These are phyloP conservation scores for Paradoxurus hermaphroditus DNA, from an alignment of 2,113 vertebrate species.

Conservation along the genomic window DNA sequence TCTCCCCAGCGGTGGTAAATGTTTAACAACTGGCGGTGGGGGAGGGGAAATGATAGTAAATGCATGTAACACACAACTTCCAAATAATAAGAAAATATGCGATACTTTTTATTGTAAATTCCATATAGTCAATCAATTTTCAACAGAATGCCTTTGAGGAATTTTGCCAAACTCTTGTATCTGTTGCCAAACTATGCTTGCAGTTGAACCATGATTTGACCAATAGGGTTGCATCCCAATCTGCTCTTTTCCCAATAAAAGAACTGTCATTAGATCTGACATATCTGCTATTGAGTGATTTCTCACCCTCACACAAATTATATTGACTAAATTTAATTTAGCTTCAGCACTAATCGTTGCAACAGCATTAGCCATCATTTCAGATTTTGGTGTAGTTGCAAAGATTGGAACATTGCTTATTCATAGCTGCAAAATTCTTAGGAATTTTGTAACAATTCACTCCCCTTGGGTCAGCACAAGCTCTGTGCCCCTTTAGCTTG, in stretches of 20 bases:
- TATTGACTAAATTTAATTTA: not conserved
- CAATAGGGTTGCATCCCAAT: not conserved
- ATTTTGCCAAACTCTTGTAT: constrained; percentile 3
- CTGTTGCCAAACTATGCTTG: not conserved
- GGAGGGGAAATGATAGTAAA: not conserved
- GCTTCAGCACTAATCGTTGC: not conserved
- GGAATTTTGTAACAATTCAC: not conserved
- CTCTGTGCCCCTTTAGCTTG: not conserved
- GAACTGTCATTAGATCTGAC: not conserved
- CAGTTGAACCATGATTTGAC: not conserved
- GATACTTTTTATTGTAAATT: not conserved
- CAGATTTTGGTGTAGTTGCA: not conserved
- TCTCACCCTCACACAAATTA: not conserved
- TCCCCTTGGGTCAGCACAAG: not conserved
- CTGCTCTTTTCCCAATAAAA: not conserved
- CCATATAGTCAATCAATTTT: not conserved
- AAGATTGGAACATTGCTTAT: not conserved
- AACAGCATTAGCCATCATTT: not conserved
- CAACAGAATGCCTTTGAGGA: not conserved
- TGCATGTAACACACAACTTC: not conserved
- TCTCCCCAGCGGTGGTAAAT: not conserved
- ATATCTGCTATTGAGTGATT: not conserved
- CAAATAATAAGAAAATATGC: not conserved
- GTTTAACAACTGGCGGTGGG: not conserved
- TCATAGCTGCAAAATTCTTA: not conserved